Percentiles rank a stretch among this genome's conserved stretches.
phyloP scores from a whole-genome alignment of 1,140 invertebrate species.

The Drosophila parvula region DNA sequence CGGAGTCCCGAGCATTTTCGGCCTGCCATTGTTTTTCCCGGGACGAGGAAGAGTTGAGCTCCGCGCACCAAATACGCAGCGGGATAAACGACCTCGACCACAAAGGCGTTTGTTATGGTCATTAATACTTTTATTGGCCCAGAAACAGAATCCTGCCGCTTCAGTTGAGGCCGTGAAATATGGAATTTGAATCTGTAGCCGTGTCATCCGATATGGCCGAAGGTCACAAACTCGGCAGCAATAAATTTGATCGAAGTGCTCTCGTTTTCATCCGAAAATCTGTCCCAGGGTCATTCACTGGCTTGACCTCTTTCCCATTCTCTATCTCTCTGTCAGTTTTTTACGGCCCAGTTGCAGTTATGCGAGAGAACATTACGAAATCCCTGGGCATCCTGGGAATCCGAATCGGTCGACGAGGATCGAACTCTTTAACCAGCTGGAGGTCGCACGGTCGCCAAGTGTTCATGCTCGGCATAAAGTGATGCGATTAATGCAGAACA shows the following conservation, averaged over 20 bases:
- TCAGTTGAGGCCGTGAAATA: slow-evolving; percentile 77
- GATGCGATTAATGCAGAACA: slow-evolving; percentile 75
- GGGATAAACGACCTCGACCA: slow-evolving; percentile 69
- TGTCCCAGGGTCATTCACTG: slow-evolving; percentile 41
- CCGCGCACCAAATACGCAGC: slow-evolving; percentile 73
- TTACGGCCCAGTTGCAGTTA: slow-evolving; percentile 46
- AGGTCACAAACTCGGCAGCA: slow-evolving; percentile 57
- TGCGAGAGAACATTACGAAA: slow-evolving; percentile 55
- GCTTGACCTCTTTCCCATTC: slow-evolving; percentile 25
- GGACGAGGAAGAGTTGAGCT: slow-evolving; percentile 56
- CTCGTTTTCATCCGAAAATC: slow-evolving; percentile 67
- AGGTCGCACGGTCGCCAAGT: slow-evolving; percentile 20
- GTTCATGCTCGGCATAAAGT: slow-evolving; percentile 35
- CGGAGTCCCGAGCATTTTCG: slow-evolving; percentile 10
- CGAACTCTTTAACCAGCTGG: slow-evolving; percentile 56
- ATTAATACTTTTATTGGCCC: slow-evolving; percentile 79
- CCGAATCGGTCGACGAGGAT: slow-evolving; percentile 14
- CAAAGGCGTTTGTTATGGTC: slow-evolving; percentile 80
- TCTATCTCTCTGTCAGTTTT: slow-evolving; percentile 12
- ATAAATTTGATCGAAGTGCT: slow-evolving; percentile 70
- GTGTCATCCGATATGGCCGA: slow-evolving; percentile 30
- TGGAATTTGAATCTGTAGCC: slow-evolving; percentile 63
- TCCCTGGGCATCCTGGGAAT: slow-evolving; percentile 55
- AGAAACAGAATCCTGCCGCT: slow-evolving; percentile 66
- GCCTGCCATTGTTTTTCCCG: slow-evolving; percentile 7